Evolutionary conservation across 2,888 invertebrate genomes (phyloP), one percentile per base, ranked within the genome.

Genomic region (Eupithecia subumbrata): DNA sequence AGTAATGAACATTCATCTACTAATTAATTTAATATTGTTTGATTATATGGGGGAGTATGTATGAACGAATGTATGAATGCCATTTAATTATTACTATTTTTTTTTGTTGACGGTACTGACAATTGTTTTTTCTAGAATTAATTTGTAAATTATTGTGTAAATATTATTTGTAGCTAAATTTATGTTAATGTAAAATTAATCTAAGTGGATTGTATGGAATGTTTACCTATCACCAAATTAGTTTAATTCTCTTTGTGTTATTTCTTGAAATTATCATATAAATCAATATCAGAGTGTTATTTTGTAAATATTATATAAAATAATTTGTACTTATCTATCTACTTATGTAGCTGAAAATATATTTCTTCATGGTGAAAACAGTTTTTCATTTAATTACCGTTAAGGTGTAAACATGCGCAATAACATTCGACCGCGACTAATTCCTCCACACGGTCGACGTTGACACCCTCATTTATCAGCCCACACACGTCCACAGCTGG

Each of bases 341-440:
- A 91, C 85, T 87, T 87, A 83, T 85, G 90, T 91, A 92, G 90
- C 89, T 85, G 86, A 78, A 79, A 93, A 92, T 89, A 91, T 91
- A 93, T 90, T 90, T 90, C 90, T 91, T 89, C 85, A 89, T 84
- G 90, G 86, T 89, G 87, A 83, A 80, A 79, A 70, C 40, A 77
- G 82, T 84, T 84, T 85, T 82, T 79, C 78, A 82, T 82, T 79
- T 56, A 22, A 56, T 11, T n/a, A n/a, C 52, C 52, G 52, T 52
- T 52, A 52, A 9, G 52, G n/a, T 1, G n/a, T 52, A 52, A 52
- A 52, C 52, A 52, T 2, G 11, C 18, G 43, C 18, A 48, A 7
- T n/a, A 48, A 8, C 48, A n/a, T 16, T 16, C 18, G n/a, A 48
- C n/a, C 11, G n/a, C n/a, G 9, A 11, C 52, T 52, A 48, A 48